Evolutionary conservation across 2,888 invertebrate genomes (phyloP).

Genomic region (Slavum lentiscoides): DNA sequence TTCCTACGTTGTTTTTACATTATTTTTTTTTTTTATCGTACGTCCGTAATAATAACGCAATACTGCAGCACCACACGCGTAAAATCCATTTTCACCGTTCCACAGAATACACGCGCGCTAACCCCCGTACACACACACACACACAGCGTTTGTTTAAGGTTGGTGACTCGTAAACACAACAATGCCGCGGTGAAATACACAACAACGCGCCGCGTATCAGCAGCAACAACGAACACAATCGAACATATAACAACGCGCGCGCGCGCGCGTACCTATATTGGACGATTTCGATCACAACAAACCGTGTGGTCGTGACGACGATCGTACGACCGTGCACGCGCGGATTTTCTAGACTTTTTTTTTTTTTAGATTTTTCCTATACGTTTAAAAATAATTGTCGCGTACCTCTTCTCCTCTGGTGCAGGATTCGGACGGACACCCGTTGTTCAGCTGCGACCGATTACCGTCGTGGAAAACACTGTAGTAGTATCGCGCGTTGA

Average conservation of each 20-base stretch:
- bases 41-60: conserved; percentile 19
- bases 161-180: conserved; percentile 38
- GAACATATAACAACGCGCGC: background rate
- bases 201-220: background rate
- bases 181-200: conserved; percentile 28
- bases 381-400: conserved; percentile 11
- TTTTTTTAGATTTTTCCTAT: no score
- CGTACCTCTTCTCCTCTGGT: conserved; percentile 16
- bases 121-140: no score
- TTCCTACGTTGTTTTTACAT: background rate
- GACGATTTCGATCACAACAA: background rate
- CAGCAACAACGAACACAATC: background rate
- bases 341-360: background rate
- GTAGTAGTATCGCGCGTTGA: background rate
- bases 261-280: no score
- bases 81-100: conserved; percentile 31
- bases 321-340: background rate
- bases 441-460: background rate
- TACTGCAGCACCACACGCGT: background rate
- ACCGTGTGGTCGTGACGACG: background rate
- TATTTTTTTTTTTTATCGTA: background rate
- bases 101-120: background rate
- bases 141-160: conserved; percentile 42
- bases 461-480: background rate
- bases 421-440: background rate